A percentile compares a stretch with the other conserved stretches of the same genome.
Conservation (phyloP, 1,140 invertebrate genomes). For the Lamellibrachia luymesi region DNA sequence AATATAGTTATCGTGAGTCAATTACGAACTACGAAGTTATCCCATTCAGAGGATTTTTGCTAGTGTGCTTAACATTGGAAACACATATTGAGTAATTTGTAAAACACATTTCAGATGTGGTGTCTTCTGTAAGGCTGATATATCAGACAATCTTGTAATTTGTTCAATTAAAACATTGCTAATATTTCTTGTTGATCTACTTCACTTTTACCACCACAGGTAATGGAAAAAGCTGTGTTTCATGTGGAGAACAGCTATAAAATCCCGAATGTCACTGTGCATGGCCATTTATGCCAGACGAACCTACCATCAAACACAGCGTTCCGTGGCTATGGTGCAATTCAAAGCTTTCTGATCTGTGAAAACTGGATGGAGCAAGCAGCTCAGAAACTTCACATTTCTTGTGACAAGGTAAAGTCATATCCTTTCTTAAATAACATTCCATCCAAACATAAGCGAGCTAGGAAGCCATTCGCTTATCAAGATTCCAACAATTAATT, state of each 20-base stretch:
- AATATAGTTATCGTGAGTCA: too few relatives aligned
- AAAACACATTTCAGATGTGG: neutral
- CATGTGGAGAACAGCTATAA: conserved; percentile 62
- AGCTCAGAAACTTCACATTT: conserved; percentile 37
- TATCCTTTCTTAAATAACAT: too few relatives aligned
- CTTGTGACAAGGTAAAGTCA: conserved; percentile 35
- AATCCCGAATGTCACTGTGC: conserved; percentile 45
- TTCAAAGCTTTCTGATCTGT: conserved; percentile 50
- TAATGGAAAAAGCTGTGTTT: conserved; percentile 75
- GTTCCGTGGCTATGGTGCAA: conserved; percentile 56
- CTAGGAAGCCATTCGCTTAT: too few relatives aligned
- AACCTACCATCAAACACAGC: conserved; percentile 58
- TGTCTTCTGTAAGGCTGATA: neutral
- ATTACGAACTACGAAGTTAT: too few relatives aligned
- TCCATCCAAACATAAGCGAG: too few relatives aligned
- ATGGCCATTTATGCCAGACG: conserved; percentile 51
- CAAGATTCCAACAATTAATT: too few relatives aligned
- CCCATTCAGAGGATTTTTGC: too few relatives aligned
- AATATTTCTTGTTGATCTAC: neutral
- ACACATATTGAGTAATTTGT: too few relatives aligned
- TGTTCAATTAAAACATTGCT: neutral
- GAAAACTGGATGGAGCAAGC: conserved; percentile 51
- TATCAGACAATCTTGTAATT: neutral
- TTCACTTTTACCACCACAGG: conserved; percentile 53
- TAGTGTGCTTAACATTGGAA: too few relatives aligned